phyloP scores from a whole-genome alignment of 2,888 invertebrate genomes.

The Drosophila mercatorum region DNA sequence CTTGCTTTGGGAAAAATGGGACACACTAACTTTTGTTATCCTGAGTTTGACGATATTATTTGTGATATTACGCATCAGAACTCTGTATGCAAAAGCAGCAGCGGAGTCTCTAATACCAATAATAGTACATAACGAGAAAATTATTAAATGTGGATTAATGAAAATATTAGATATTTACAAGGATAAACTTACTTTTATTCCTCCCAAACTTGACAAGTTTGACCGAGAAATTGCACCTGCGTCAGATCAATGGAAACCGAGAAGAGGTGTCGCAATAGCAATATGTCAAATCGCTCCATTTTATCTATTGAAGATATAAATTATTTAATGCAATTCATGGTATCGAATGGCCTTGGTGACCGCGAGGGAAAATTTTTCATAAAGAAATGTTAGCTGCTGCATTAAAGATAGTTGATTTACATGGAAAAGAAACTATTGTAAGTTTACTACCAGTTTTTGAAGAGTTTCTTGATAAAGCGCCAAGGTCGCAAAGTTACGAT shows the following conservation, averaged over 20 bases:
- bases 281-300: slow-evolving; percentile 91
- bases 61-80: slow-evolving; percentile 91
- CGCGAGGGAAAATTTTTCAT: slow-evolving; percentile 91
- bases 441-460: slow-evolving; percentile 96
- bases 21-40: slow-evolving; percentile 85
- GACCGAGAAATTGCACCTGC: slow-evolving; percentile 94
- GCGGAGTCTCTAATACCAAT: slow-evolving; percentile 91
- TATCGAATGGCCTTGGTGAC: slow-evolving; percentile 94
- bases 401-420: slow-evolving; percentile 94
- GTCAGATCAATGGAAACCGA: slow-evolving; percentile 95
- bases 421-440: slow-evolving; percentile 93
- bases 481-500: slow-evolving; percentile 95
- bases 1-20: slow-evolving; percentile 89
- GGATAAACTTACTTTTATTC: slow-evolving; percentile 92
- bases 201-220: slow-evolving; percentile 95
- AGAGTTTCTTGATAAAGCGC: slow-evolving; percentile 95
- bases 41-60: slow-evolving; percentile 85
- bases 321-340: slow-evolving; percentile 93
- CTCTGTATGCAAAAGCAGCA: slow-evolving; percentile 93
- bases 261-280: slow-evolving; percentile 94
- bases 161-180: slow-evolving; percentile 90
- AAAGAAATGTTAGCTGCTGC: slow-evolving; percentile 97
- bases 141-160: slow-evolving; percentile 87
- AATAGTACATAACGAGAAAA: slow-evolving; percentile 86
- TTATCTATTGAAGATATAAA: slow-evolving; percentile 87